Conservation (phyloP, 2,888 invertebrate species). For the Rhabditophanes sp. region DNA sequence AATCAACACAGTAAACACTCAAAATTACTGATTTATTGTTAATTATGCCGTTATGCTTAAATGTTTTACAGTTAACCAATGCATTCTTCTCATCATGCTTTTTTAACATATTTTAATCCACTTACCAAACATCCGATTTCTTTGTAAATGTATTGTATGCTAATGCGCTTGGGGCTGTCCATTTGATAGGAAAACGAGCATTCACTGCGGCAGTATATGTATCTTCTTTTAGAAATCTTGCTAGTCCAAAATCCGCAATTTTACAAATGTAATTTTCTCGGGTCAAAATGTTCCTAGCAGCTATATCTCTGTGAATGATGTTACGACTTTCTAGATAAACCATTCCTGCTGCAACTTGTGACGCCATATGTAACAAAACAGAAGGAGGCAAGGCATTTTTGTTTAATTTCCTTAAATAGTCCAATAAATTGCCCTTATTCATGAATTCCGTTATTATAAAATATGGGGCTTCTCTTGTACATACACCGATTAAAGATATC, state of each 20-base stretch:
- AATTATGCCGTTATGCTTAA: too few relatives aligned
- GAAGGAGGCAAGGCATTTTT: conserved; percentile 62
- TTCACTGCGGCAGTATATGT: conserved; percentile 68
- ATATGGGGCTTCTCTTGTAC: conserved; percentile 93
- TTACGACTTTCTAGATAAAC: conserved; percentile 84
- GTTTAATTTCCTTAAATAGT: conserved; percentile 64
- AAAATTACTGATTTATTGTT: too few relatives aligned
- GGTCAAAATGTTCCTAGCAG: conserved; percentile 95
- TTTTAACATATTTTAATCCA: background rate
- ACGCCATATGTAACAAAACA: conserved; percentile 93
- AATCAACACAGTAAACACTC: too few relatives aligned
- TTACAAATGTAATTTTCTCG: conserved; percentile 92
- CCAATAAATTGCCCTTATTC: conserved; percentile 90
- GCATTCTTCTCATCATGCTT: background rate
- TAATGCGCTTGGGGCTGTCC: conserved; percentile 97
- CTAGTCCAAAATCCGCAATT: conserved; percentile 95
- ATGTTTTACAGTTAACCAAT: conserved; percentile 2
- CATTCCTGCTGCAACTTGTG: conserved; percentile 98
- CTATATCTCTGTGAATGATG: conserved; percentile 92
- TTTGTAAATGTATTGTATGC: conserved; percentile 97
- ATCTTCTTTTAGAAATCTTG: conserved; percentile 90
- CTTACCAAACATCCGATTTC: conserved; percentile 53
- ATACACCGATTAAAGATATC: conserved; percentile 90
- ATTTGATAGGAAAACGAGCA: conserved; percentile 98
- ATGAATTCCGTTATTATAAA: conserved; percentile 80